Evolutionary conservation across 2,113 vertebrate species (phyloP), one percentile per base, ranked within the genome.

Genomic region (Orycteropus afer): DNA sequence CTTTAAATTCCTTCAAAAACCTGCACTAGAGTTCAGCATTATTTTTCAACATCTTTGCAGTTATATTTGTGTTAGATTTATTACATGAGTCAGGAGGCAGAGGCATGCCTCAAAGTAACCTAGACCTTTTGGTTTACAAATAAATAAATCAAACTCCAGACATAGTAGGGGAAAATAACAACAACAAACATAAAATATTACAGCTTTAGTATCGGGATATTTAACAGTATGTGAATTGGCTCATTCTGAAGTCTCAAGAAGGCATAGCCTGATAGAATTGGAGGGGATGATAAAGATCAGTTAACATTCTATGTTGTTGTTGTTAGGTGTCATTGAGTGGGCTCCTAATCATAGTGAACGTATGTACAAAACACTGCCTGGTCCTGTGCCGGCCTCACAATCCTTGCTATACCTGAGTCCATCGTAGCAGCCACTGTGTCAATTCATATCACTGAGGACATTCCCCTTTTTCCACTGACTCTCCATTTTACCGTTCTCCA

Each of bases 41-140:
- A 23, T 15, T 57, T 47, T 76, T 67, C 5, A 34, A 32, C 32
- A 57, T 40, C 45, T 92, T 80, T 76, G 80, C 34, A 0, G 0
- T 80, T 71, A 9, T 18, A 40, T 47, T 71, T 76, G 27, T 76
- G 13, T 59, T 55, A 57, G 55, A 69, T 86, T 37, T 51, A 61
- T 55, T 91, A 69, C 37, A 63, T 37, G 63, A 5, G 8, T 13
- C 23, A 20, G 65, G 80, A 91, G 40, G 17, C 73, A 69, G 73
- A 94, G 25, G 22, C 59, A 12, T 0, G 42, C 15, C 55, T 74
- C 13, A 49, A 80, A 73, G 81, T 76, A 84, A 55, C 40, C 49
- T 92, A 80, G 65, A 80, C 18, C 5, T 87, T 69, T 45, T 53
- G 9, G 57, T 90, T 87, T 63, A 69, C 86, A 95, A 80, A 92